phyloP scores from a whole-genome alignment of 2,113 vertebrate genomes.

The Rhineura floridana region DNA sequence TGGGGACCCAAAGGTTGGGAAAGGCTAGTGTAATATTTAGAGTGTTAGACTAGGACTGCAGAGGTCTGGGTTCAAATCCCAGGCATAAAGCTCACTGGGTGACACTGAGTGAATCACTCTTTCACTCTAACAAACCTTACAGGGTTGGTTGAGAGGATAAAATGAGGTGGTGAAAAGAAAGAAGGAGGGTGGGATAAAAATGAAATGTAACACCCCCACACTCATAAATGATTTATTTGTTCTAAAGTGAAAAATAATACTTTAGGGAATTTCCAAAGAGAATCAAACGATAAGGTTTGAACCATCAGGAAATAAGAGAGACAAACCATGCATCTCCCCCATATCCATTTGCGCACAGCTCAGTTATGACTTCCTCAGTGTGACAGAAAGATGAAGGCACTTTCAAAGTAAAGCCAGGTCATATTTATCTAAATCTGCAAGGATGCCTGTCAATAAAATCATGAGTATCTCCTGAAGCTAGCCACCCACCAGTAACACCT shows the following conservation, averaged over 20 bases:
- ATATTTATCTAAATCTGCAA: slow-evolving; percentile 24
- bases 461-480: background rate
- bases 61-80: background rate
- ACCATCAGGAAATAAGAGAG: background rate
- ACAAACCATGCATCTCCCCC: background rate
- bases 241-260: background rate
- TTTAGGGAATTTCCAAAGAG: background rate
- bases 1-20: background rate
- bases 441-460: slow-evolving; percentile 22
- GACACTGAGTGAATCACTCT: background rate
- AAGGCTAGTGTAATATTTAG: background rate
- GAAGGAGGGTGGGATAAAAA: background rate
- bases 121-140: background rate
- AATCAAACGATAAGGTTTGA: background rate
- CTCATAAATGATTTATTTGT: background rate
- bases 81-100: background rate
- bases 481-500: slow-evolving; percentile 25
- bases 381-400: background rate
- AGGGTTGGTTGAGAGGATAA: background rate
- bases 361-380: slow-evolving; percentile 3
- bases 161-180: background rate
- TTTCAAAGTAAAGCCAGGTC: background rate
- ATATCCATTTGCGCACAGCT: background rate
- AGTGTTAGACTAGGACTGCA: background rate
- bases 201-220: too few relatives aligned